phyloP scores from a whole-genome alignment of 1,140 invertebrate genomes.

The Antheraea mylitta region DNA sequence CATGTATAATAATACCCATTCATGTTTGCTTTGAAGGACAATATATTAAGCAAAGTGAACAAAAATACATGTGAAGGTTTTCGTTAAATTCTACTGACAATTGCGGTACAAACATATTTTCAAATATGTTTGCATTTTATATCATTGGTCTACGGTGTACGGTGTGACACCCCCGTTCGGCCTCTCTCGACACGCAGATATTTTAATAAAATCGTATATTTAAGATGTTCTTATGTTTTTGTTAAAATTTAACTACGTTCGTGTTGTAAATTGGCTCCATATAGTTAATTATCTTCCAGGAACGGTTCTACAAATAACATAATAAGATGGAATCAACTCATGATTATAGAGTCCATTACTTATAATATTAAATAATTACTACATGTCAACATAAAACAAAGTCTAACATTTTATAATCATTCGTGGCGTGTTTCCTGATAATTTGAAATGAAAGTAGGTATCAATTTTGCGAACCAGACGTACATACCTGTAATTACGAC shows the following conservation, averaged over 20 bases:
- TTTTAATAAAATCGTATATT: too few relatives aligned
- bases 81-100: too few relatives aligned
- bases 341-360: background rate
- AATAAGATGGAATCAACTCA: background rate
- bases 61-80: too few relatives aligned
- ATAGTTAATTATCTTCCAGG: background rate
- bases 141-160: too few relatives aligned
- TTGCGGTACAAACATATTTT: too few relatives aligned
- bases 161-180: too few relatives aligned
- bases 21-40: too few relatives aligned
- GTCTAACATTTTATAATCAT: background rate
- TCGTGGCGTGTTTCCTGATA: background rate
- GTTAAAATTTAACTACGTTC: background rate
- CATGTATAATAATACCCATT: too few relatives aligned
- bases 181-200: too few relatives aligned
- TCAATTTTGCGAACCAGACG: background rate
- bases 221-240: background rate
- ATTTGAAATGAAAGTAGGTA: background rate
- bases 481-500: background rate
- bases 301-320: background rate
- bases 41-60: too few relatives aligned
- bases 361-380: conserved; percentile 1
- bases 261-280: background rate
- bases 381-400: background rate
- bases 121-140: too few relatives aligned